Evolutionary conservation across 2,888 invertebrate genomes (phyloP), one percentile per base, ranked within the genome.

Genomic region (Nebria brevicollis): DNA sequence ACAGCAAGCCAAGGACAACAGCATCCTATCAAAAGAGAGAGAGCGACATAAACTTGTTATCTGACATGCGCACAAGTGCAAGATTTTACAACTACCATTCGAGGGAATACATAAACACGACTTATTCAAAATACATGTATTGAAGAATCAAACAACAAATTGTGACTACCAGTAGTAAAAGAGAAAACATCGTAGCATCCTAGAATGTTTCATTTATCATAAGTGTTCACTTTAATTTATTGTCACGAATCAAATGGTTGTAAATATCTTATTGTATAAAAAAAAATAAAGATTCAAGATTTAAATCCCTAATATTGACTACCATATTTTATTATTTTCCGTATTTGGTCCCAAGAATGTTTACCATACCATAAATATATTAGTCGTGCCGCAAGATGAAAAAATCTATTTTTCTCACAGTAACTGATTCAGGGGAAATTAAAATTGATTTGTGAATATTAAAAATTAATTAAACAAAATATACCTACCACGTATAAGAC

Each of bases 51-150:
- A 87, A 86, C 77, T 90, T 94, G 82, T 91, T 94, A 68, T 91
- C 91, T 85, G 92, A 92, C 84, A 92, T 94, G 85, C 93, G 92
- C 83, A 90, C 92, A 84, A 93, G 93, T 84, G 94, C 94, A 85
- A 91, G 92, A 84, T 94, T 94, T 89, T 93, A 94, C 85, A 92
- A 93, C 84, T 94, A 94, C 89, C 95, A 95, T 89, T 93, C 92
- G 86, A 94, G 93, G 89, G 94, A 94, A 86, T 93, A 94, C 86
- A 93, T 94, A 88, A 93, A 94, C 89, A 93, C 93, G 90, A 93
- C 94, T 91, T 95, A 94, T 34, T 34, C 64, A n/a, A 64, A 13
- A 64, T 11, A 54, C 26, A n/a, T 75, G 75, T 64, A 20, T 20
- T 73, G 68, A 26, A 10, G 68, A 68, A 78, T 42, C 41, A 34